These are phyloP conservation scores for Dinomys branickii DNA, from an alignment of 2,113 vertebrate species.

Conservation along the genomic window DNA sequence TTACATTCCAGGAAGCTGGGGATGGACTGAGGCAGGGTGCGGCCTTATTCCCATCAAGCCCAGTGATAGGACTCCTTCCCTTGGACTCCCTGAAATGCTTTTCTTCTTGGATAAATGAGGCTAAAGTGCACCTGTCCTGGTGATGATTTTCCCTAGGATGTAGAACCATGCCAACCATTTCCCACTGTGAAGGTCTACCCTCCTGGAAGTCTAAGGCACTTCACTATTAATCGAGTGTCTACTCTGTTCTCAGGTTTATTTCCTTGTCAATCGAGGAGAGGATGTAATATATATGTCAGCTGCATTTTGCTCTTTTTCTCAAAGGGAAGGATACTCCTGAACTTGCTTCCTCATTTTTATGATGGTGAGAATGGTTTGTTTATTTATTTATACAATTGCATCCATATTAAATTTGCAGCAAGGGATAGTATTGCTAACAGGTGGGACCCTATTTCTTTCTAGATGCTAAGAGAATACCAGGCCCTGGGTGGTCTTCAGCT, in stretches of 20 bases:
- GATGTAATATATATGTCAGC: background rate
- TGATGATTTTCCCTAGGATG: background rate
- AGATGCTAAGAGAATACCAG: background rate
- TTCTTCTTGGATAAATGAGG: background rate
- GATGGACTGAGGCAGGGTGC: background rate
- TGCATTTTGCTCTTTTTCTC: constrained; percentile 11
- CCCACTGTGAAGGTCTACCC: background rate
- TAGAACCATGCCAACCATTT: background rate
- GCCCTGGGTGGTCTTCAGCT: background rate
- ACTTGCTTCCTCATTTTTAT: background rate
- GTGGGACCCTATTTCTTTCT: background rate
- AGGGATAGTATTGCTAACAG: background rate
- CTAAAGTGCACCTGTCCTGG: background rate
- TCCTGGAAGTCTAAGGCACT: background rate
- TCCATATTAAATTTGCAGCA: background rate
- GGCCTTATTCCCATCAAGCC: background rate
- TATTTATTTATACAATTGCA: constrained; percentile 39
- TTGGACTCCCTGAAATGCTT: background rate
- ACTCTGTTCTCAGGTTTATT: background rate
- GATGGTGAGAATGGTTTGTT: background rate
- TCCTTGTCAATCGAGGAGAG: background rate
- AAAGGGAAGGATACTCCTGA: background rate
- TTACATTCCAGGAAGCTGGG: too few relatives aligned
- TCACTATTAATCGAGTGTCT: too few relatives aligned
- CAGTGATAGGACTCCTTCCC: background rate